Evolutionary conservation across 2,797 vertebrate species (phyloP).

Genomic region (Fistularia commersonii): DNA sequence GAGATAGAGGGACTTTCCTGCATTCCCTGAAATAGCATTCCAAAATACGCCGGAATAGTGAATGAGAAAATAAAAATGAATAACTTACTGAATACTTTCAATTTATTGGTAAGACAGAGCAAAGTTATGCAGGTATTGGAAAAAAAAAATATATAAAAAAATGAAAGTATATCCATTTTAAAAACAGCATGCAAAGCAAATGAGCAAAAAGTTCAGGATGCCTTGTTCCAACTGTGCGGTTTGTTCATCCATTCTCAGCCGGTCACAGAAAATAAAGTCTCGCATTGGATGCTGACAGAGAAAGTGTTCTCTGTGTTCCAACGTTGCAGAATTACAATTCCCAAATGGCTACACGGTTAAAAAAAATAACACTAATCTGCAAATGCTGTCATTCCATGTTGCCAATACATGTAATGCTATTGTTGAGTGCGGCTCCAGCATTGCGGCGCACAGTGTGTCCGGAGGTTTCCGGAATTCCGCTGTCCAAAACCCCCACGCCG

Average conservation of each 20-base stretch:
- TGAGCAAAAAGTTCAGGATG: too few relatives aligned
- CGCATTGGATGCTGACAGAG: slow-evolving; percentile 3
- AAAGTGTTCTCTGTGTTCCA: background rate
- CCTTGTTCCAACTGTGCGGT: too few relatives aligned
- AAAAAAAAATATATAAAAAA: too few relatives aligned
- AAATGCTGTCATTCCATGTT: slow-evolving; percentile 15
- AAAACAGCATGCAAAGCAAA: too few relatives aligned
- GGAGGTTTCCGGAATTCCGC: slow-evolving; percentile 26
- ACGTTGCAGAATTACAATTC: slow-evolving; percentile 19
- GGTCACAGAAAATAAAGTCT: slow-evolving; percentile 1
- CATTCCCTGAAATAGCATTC: too few relatives aligned
- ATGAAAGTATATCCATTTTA: too few relatives aligned
- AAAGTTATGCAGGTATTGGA: too few relatives aligned
- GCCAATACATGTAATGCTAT: slow-evolving; percentile 32
- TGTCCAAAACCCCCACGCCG: slow-evolving; percentile 11
- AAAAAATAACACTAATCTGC: slow-evolving; percentile 33
- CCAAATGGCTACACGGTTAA: slow-evolving; percentile 8
- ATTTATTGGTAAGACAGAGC: too few relatives aligned
- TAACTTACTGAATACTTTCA: too few relatives aligned
- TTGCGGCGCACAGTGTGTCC: slow-evolving; percentile 13
- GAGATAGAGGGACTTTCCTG: too few relatives aligned
- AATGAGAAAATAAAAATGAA: too few relatives aligned
- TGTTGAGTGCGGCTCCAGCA: slow-evolving; percentile 27
- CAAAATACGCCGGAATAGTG: too few relatives aligned
- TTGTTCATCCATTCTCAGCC: background rate